phyloP scores from a whole-genome alignment of 2,888 invertebrate genomes.

The Tupiocoris notatus region DNA sequence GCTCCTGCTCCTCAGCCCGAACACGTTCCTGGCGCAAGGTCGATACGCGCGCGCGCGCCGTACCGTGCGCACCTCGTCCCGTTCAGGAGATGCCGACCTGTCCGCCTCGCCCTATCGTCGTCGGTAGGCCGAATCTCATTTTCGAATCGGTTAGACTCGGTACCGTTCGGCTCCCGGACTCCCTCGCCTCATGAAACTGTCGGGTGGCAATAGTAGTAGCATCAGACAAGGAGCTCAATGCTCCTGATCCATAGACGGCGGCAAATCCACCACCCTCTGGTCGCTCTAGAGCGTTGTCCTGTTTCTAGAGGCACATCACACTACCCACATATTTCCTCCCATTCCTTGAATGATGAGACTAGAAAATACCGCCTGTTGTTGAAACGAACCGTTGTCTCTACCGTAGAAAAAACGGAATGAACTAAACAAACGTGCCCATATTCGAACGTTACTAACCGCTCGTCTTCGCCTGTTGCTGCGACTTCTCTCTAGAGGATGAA shows the following conservation, averaged over 20 bases:
- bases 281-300: neutral
- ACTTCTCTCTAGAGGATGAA: neutral
- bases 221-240: neutral
- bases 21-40: neutral
- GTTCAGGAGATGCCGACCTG: no score
- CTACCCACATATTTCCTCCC: neutral
- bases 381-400: no score
- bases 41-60: slow-evolving; percentile 10
- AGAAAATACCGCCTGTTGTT: neutral
- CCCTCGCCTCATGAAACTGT: neutral
- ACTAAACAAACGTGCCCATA: neutral
- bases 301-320: no score
- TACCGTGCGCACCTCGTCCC: neutral
- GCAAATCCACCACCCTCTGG: neutral
- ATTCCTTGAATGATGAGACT: neutral
- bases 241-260: neutral
- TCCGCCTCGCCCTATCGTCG: no score
- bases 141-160: neutral
- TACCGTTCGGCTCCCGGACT: neutral
- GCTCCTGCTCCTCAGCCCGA: neutral
- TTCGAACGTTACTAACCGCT: no score
- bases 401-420: neutral
- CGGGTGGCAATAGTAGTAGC: neutral
- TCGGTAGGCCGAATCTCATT: no score
- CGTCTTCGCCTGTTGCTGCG: neutral